Evolutionary conservation across 2,113 vertebrate genomes (phyloP).

Genomic region (Sorex araneus): DNA sequence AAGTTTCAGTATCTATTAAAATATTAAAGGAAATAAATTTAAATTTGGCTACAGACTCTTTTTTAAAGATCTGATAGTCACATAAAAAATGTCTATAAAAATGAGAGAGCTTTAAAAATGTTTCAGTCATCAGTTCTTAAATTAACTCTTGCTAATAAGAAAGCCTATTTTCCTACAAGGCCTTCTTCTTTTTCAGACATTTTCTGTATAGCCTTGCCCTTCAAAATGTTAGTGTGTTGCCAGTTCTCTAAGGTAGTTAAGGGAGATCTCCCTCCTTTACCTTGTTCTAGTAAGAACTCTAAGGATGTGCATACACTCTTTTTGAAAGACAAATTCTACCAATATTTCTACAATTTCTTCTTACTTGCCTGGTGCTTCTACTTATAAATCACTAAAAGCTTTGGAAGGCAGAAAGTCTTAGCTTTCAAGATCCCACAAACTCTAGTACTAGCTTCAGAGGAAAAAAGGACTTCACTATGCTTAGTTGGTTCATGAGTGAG

Average conservation of each 20-base stretch:
- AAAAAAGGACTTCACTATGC: background rate
- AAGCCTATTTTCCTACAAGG: background rate
- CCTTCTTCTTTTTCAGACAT: background rate
- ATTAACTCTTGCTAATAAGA: constrained; percentile 9
- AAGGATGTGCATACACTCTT: background rate
- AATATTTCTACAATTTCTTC: background rate
- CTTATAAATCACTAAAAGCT: background rate
- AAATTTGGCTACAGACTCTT: background rate
- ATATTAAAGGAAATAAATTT: constrained; percentile 26
- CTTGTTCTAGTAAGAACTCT: constrained; percentile 20
- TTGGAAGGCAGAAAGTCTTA: background rate
- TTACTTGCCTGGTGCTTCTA: background rate
- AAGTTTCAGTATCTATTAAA: background rate
- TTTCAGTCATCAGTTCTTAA: constrained; percentile 1
- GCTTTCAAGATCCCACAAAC: background rate
- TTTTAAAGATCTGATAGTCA: background rate
- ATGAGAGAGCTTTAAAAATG: background rate
- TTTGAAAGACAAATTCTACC: background rate
- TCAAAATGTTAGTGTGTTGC: background rate
- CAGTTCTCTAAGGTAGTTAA: background rate
- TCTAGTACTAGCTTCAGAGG: background rate
- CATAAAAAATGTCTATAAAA: constrained; percentile 51
- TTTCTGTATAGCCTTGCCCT: background rate
- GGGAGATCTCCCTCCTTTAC: background rate
- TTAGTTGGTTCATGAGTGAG: background rate